Evolutionary conservation across 2,113 vertebrate species (phyloP).

Genomic region (Clinocottus analis): DNA sequence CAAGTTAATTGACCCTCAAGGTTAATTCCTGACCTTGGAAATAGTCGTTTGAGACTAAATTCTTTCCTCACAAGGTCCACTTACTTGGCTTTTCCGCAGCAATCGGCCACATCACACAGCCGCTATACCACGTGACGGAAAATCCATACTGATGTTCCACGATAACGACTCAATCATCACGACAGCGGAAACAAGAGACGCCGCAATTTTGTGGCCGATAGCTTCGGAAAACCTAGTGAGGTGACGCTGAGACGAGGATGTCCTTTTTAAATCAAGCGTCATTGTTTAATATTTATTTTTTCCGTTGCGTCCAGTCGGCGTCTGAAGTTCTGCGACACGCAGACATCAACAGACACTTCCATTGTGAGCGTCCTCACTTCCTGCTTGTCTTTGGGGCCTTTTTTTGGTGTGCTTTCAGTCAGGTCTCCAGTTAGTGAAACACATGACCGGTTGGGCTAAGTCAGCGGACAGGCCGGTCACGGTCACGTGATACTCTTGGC

Average conservation of each 20-base stretch:
- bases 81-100: neutral
- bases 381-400: constrained; percentile 7
- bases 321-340: neutral
- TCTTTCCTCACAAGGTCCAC: neutral
- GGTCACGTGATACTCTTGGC: constrained; percentile 43
- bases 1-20: neutral
- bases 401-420: neutral
- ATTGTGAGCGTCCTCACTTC: constrained; percentile 2
- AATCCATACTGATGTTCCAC: neutral
- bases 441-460: constrained; percentile 43
- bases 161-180: neutral
- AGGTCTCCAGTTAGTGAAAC: constrained; percentile 30
- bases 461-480: constrained; percentile 38
- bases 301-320: neutral
- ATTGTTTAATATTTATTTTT: neutral
- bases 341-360: constrained; percentile 9
- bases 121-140: neutral
- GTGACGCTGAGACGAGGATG: neutral
- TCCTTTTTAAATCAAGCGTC: neutral
- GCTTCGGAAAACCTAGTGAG: neutral
- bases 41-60: neutral
- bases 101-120: neutral
- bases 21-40: neutral
- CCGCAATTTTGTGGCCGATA: neutral
- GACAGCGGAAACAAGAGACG: neutral